Evolutionary conservation across 2,797 vertebrate genomes (phyloP), one percentile per base, ranked within the genome.

Genomic region (Eulemur mongoz): DNA sequence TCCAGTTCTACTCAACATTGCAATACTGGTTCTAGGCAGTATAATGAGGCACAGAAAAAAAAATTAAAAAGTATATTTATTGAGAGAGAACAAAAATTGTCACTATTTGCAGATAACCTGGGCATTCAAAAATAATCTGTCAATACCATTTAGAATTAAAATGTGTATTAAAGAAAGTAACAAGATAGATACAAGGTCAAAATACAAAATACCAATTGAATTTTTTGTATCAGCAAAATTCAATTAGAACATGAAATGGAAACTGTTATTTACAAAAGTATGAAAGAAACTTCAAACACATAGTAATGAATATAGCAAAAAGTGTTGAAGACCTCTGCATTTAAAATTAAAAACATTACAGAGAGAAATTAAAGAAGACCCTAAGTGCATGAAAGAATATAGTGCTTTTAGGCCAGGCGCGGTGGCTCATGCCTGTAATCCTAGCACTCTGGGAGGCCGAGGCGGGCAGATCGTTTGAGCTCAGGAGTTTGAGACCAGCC

Each of bases 191-290:
- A 59, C 15, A 94, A 93, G 45, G 30, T 92, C 15, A 90, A 82
- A 86, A 86, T 79, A 86, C 30, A 89, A 94, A 95, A 82, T 76
- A 57, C 5, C 17, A 65, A 73, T 27, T 95, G 23, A 45, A 92
- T 86, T 96, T 85, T 73, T 67, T 25, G 18, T 82, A 85, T 83
- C 18, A 81, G 61, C 45, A 84, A 89, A 95, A 92, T 76, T 95
- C 88, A 96, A 69, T 96, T 82, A 88, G 45, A 67, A 78, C 78
- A 91, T 54, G 57, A 96, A 95, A 85, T 35, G 76, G 70, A 95
- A 92, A 48, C 35, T 57, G n/a, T 54, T 95, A 85, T 73, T 95
- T 95, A 85, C 23, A 94, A 93, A 15, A 83, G n/a, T 52, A 89
- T 76, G 89, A 91, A 96, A 78, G 80, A 95, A 94, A 65, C n/a